phyloP scores from a whole-genome alignment of 2,113 vertebrate species.

The Amblyornis subalaris region DNA sequence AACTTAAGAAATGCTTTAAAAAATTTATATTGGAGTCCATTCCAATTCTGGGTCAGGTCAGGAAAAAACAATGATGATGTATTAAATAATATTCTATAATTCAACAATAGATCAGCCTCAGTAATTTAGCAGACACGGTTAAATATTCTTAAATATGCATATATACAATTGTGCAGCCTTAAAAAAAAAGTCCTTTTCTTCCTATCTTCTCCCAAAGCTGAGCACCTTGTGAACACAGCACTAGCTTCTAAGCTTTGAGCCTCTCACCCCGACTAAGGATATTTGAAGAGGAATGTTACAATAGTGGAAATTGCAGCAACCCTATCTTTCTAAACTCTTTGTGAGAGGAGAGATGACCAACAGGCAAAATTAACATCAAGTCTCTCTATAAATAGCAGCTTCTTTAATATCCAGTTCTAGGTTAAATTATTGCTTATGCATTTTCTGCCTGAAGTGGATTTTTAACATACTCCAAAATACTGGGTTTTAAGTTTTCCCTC shows the following conservation, averaged over 20 bases:
- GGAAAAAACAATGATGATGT: not conserved
- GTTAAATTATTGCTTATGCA: not conserved
- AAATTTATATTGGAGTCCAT: constrained; percentile 44
- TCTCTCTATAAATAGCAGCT: constrained; percentile 10
- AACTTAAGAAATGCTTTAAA: constrained; percentile 53
- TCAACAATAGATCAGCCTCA: constrained; percentile 30
- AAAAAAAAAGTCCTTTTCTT: constrained; percentile 3
- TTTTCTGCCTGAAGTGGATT: not conserved
- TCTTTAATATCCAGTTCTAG: constrained; percentile 17
- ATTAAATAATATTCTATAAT: constrained; percentile 43
- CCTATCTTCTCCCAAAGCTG: not conserved
- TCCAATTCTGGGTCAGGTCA: constrained; percentile 48
- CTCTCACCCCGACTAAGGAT: not conserved
- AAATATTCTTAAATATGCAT: constrained; percentile 48
- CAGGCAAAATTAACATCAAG: not conserved
- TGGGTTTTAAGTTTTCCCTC: not conserved
- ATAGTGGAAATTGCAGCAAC: not conserved
- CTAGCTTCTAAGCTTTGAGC: constrained; percentile 13
- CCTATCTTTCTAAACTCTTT: not conserved
- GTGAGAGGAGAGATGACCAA: not conserved
- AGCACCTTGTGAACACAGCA: not conserved
- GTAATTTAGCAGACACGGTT: constrained; percentile 26
- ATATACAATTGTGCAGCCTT: constrained; percentile 29
- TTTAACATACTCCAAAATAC: not conserved
- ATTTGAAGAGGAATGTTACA: constrained; percentile 15